These are phyloP conservation scores for Ametastegia equiseti DNA, from an alignment of 2,888 invertebrate genomes.

Conservation along the genomic window DNA sequence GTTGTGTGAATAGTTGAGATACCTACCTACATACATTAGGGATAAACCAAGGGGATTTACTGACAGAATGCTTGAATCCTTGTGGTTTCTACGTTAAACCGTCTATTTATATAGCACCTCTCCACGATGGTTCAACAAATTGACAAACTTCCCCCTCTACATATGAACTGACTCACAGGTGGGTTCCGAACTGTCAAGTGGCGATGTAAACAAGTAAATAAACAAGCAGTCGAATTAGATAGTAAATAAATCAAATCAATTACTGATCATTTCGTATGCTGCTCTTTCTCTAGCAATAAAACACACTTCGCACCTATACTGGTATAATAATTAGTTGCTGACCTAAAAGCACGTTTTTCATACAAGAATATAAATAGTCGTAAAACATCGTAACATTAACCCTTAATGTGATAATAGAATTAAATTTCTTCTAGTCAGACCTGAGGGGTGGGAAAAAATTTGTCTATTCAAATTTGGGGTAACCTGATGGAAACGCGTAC, in stretches of 20 bases:
- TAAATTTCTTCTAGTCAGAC: too few species aligned
- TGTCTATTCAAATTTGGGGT: background rate
- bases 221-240: background rate
- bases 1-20: slow-evolving; percentile 48
- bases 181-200: background rate
- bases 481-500: background rate
- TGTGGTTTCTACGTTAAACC: slow-evolving; percentile 40
- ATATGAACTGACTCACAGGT: background rate
- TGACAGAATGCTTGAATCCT: slow-evolving; percentile 45
- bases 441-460: background rate
- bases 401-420: too few species aligned
- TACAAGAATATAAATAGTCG: too few species aligned
- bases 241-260: slow-evolving; percentile 22
- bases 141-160: slow-evolving; percentile 33
- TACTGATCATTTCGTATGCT: background rate
- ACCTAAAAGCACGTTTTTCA: too few species aligned
- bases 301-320: background rate
- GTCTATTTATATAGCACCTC: slow-evolving; percentile 45
- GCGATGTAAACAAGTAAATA: slow-evolving; percentile 12
- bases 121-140: slow-evolving; percentile 37
- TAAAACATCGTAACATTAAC: too few species aligned
- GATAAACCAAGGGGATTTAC: slow-evolving; percentile 47
- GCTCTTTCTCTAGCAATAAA: background rate
- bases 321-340: background rate
- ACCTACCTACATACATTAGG: slow-evolving; percentile 38